Percentiles rank a stretch among this genome's conserved stretches.
phyloP scores from a whole-genome alignment of 2,797 vertebrate genomes.

The Varecia variegata region DNA sequence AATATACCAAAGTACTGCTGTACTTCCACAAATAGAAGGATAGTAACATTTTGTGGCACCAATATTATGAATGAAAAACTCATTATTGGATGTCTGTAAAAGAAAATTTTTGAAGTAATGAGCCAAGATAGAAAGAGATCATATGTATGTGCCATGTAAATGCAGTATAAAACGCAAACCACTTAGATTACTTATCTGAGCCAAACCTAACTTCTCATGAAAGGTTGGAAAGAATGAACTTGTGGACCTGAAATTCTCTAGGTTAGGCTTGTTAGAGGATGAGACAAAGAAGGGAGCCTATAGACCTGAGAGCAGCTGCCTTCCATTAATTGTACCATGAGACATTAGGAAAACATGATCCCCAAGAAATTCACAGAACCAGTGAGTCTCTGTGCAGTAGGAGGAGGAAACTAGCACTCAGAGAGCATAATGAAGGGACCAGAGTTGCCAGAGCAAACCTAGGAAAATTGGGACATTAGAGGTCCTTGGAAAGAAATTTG shows the following conservation, averaged over 20 bases:
- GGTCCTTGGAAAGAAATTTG: not conserved
- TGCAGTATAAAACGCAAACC: not conserved
- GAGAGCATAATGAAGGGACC: not conserved
- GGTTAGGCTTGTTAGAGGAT: not conserved
- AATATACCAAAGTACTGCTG: not conserved
- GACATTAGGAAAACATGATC: not conserved
- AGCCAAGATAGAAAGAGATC: not conserved
- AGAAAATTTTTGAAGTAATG: not conserved
- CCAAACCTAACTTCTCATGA: not conserved
- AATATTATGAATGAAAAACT: not conserved
- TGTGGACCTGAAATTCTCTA: not conserved
- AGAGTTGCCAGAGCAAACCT: not conserved
- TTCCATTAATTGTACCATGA: not conserved
- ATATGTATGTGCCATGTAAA: not conserved
- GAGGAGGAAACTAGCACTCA: not conserved
- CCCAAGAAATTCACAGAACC: not conserved
- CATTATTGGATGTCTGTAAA: not conserved
- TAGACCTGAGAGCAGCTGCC: not conserved
- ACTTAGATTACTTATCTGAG: not conserved
- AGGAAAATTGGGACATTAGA: not conserved
- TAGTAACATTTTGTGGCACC: not conserved
- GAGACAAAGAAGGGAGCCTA: not conserved
- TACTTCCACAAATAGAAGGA: constrained; percentile 19
- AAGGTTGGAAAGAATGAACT: not conserved
- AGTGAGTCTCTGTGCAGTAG: not conserved